These are phyloP conservation scores for Nerophis lumbriciformis DNA, from an alignment of 2,113 vertebrate species.

Conservation along the genomic window DNA sequence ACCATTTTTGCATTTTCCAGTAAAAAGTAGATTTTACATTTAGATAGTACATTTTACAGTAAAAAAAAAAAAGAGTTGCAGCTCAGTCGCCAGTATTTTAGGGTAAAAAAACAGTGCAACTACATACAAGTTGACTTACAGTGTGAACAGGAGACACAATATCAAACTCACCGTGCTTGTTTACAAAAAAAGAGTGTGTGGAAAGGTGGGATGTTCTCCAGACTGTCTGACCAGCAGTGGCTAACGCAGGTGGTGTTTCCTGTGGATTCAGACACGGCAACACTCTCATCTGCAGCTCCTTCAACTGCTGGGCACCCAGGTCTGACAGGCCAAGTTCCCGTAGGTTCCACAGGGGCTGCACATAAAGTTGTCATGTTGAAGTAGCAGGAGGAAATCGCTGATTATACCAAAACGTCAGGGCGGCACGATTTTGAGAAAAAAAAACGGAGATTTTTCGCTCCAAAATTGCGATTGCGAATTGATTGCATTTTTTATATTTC, in stretches of 20 bases:
- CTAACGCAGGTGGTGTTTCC: slow-evolving; percentile 35
- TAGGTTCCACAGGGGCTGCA: slow-evolving; percentile 71
- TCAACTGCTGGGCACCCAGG: slow-evolving; percentile 77
- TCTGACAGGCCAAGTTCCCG: slow-evolving; percentile 87
- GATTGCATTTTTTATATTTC: too few species aligned
- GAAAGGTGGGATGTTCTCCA: slow-evolving; percentile 88
- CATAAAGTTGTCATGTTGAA: background rate
- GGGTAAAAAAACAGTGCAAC: background rate
- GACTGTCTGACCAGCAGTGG: slow-evolving; percentile 33
- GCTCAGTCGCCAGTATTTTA: too few species aligned
- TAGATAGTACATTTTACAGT: too few species aligned
- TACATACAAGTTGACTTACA: background rate
- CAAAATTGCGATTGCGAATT: too few species aligned
- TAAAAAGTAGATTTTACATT: too few species aligned
- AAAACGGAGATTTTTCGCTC: too few species aligned
- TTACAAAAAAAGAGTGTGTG: slow-evolving; percentile 88
- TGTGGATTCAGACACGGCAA: slow-evolving; percentile 71
- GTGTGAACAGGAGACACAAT: background rate
- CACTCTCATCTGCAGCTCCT: slow-evolving; percentile 73
- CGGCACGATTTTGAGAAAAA: too few species aligned
- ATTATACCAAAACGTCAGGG: too few species aligned
- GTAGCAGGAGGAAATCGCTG: too few species aligned
- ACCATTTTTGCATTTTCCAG: too few species aligned
- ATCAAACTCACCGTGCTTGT: slow-evolving; percentile 84
- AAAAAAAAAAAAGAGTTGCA: too few species aligned